Base-by-base conservation (phyloP, 2,888 invertebrate genomes). In the Amaurobius ferox region DNA sequence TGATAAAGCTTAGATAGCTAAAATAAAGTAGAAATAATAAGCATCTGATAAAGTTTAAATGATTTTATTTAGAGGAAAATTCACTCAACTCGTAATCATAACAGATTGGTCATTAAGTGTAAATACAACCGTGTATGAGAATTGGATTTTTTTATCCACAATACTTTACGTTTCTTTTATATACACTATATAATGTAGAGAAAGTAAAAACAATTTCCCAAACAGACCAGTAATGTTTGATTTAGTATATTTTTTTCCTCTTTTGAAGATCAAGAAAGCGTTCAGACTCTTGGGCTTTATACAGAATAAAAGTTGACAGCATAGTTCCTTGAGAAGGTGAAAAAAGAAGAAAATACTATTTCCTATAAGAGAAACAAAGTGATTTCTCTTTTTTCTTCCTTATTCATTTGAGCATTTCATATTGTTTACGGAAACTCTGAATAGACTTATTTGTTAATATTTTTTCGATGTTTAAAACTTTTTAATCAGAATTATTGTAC, bases 221-320 rank as follows among this genome's bases (percentile, higher is more conserved):
- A 55, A 55, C 55, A 55, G 55, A 55, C 23, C 55, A 55, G 23
- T 55, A 55, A 55, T 16, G 55, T 55, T 23, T 2, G 55, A 55
- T 55, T 55, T 55, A 55, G 55, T 23, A 23, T 23, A 16, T 55
- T 16, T 23, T 23, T 23, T 55, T 55, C 23, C 5, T 23, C 55
- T 16, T 44, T 44, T 23, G 23, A 55, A 23, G 5, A 55, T 19
- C 19, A n/a, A n/a, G n/a, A n/a, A 55, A 55, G 55, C 55, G 55
- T 23, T 23, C 23, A 23, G 19, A 55, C 55, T 55, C 55, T 55
- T 5, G 55, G 23, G 55, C 55, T 55, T 55, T 55, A 23, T 55
- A 16, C 5, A 23, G 55, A 55, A 55, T 55, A 55, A 55, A 55
- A 55, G 55, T 55, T 55, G 55, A 55, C 55, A 55, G 55, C 55